Conservation (phyloP, 2,797 vertebrate genomes). For the Manis crassicaudata region DNA sequence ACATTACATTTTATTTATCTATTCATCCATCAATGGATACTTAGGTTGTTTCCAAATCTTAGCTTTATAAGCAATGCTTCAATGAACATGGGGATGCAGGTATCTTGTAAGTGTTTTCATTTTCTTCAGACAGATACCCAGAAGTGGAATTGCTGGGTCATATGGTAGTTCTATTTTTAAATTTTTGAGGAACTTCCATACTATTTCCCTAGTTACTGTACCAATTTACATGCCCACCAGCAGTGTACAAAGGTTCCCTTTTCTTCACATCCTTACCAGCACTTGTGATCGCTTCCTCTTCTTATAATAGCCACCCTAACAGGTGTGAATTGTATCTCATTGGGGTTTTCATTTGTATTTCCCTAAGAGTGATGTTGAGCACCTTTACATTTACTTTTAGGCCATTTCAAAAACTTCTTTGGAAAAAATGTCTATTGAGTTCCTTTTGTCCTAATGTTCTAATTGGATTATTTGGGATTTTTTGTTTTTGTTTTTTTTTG, state of each 20-base stretch:
- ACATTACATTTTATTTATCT: background rate
- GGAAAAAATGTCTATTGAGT: background rate
- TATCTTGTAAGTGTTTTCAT: background rate
- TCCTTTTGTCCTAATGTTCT: background rate
- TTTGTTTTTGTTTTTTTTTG: background rate
- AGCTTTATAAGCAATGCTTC: background rate
- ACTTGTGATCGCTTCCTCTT: background rate
- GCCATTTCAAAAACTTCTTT: background rate
- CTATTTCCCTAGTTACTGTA: background rate
- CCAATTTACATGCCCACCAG: background rate
- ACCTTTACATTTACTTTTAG: background rate
- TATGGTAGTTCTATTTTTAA: background rate
- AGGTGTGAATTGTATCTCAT: background rate
- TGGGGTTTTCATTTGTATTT: background rate
- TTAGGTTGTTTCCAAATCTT: background rate
- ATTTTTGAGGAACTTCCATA: background rate
- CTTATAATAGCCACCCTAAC: background rate
- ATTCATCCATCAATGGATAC: background rate
- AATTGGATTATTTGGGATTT: background rate
- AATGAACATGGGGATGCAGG: background rate
- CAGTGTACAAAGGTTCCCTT: background rate
- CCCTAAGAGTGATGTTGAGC: background rate
- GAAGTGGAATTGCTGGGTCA: background rate
- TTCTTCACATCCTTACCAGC: background rate
- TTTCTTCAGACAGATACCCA: background rate